Evolutionary conservation across 2,113 vertebrate species (phyloP).

Genomic region (Girardinichthys multiradiatus): DNA sequence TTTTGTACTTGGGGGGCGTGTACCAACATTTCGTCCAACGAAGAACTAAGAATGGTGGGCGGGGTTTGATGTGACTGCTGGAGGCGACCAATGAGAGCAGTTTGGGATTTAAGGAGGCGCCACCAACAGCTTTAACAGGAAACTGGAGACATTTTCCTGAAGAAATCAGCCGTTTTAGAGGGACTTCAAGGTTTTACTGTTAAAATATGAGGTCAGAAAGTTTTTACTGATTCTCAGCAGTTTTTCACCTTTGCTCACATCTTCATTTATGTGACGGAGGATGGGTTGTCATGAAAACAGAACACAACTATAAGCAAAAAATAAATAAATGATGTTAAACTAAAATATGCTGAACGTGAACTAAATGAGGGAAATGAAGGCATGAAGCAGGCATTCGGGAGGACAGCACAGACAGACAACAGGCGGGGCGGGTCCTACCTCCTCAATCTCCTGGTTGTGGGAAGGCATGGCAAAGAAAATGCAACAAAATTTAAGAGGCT

Average conservation of each 20-base stretch:
- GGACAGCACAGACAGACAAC: slow-evolving; percentile 4
- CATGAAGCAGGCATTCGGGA: slow-evolving; percentile 29
- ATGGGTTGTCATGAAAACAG: neutral
- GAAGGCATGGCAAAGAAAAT: slow-evolving; percentile 92
- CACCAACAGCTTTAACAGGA: neutral
- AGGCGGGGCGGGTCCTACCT: slow-evolving; percentile 88
- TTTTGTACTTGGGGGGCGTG: neutral
- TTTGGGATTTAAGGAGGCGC: neutral
- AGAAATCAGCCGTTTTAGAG: neutral
- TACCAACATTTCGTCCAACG: too few relatives aligned
- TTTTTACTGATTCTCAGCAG: too few relatives aligned
- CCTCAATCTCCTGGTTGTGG: slow-evolving; percentile 95
- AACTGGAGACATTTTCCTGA: neutral
- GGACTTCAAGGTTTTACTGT: neutral
- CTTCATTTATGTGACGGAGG: slow-evolving; percentile 31
- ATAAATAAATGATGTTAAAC: neutral
- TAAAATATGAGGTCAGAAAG: too few relatives aligned
- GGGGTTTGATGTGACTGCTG: neutral
- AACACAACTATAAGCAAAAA: neutral
- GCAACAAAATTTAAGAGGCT: slow-evolving; percentile 87
- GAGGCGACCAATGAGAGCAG: neutral
- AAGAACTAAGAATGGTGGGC: neutral
- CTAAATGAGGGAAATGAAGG: slow-evolving; percentile 17
- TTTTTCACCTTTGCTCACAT: neutral
- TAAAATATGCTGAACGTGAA: neutral